Evolutionary conservation across 2,797 vertebrate genomes (phyloP), one percentile per base, ranked within the genome.

Genomic region (Sebastes trivittatus): DNA sequence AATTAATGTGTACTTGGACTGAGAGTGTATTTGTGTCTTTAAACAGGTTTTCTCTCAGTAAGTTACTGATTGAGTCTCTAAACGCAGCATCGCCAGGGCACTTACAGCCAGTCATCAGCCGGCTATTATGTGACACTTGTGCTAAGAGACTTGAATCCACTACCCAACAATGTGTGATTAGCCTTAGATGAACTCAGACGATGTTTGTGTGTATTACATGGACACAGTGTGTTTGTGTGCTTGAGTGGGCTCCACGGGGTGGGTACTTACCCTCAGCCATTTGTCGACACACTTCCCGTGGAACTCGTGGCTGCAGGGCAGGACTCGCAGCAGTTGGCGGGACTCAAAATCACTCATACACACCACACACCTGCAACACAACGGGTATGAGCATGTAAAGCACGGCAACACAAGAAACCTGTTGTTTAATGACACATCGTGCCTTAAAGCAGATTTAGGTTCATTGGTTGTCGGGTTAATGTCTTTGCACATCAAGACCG

Each of bases 281-380:
- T 99, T 99, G 95, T 99, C 98, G 2, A 99, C 98, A 96, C 98
- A 99, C 94, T 99, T 99, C 92, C 98, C 98, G 74, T 99, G 98
- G 93, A 99, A 99, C 94, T 99, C 98, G 0, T 99, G 98, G 95
- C 97, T 99, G 95, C 98, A 99, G 78, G 98, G 98, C 94, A 99
- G 96, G 89, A 99, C 98, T 96, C 98, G 95, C 94, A 99, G 97
- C 94, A 99, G 96, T 91, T 99, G 98, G 91, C 98, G 98, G 84
- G 98, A 97, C 92, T 99, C 98, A 89, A 99, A 99, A 95, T 99
- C 98, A 93, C 98, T 99, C 98, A 99, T 99, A 93, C 98, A 99
- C 81, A 99, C 98, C 92, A 99, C 98, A 92, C 98, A 99, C 92
- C 94, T 95, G 92, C 58, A 90, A 84, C 36, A 78, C 65, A 76